Evolutionary conservation across 2,888 invertebrate species (phyloP), one percentile per base, ranked within the genome.

Genomic region (Oscheius sp.): DNA sequence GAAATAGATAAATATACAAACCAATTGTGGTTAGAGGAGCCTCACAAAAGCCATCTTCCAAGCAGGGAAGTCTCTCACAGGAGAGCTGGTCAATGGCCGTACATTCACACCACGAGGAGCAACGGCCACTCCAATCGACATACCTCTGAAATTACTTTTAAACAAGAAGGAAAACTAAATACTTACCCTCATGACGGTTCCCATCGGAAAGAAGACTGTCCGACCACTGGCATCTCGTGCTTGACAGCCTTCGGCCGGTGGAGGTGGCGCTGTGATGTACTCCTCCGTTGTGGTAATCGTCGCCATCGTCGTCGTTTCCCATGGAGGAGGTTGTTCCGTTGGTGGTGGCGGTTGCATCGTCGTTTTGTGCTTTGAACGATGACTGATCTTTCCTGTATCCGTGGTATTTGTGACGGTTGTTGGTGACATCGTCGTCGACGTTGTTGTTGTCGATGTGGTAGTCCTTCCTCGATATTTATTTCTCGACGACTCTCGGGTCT

Each of bases 71-170:
- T 13, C 76, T 64, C 49, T 84, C 80, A 66, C 87, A 87, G 23
- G 68, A 46, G 18, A 85, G 29, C 16, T 79, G 73, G 25, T 86
- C 81, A 29, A 83, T 78, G 1, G 74, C 69, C 46, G 73, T 64
- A 71, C 87, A 87, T 61, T 84, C 81, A 72, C 87, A 87, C 86
- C 86, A 87, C 6, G 81, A 79, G 9, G 86, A 84, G 61, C 87
- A 87, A 18, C 84, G 76, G 6, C 84, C 83, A 0, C 84, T 81
- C 84, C 84, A 84, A 49, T 87, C 87, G 13, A 76, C 74, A 66
- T 79, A 78, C 29, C 75, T 73, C 80, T 81, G 75, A 23, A 80
- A 75, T 46, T 52, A 18, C 45, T 23, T 9, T 2, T 21, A 6
- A 69, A 58, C 46, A 13, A 68, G 0, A 27, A 49, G 5, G n/a